Evolutionary conservation across 1,140 invertebrate species (phyloP).

Genomic region (Chrysomallon squamiferum): DNA sequence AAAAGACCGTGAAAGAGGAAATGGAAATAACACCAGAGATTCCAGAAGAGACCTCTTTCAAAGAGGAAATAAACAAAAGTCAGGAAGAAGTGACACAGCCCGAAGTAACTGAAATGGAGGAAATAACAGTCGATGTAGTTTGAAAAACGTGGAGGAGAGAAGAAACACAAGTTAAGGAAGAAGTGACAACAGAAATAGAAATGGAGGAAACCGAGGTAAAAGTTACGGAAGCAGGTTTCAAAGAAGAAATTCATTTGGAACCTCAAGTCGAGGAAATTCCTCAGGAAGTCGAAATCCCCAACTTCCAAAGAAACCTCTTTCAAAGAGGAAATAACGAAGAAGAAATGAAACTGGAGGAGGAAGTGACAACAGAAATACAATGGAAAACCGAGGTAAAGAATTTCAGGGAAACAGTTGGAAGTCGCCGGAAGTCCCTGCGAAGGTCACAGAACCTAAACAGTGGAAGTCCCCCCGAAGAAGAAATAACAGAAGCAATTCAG

Average conservation of each 20-base stretch:
- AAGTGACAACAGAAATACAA: too few relatives aligned
- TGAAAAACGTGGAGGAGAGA: too few relatives aligned
- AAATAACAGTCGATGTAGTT: background rate
- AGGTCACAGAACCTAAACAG: background rate
- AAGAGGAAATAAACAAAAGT: constrained; percentile 6
- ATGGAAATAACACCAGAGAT: constrained; percentile 5
- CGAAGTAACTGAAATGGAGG: background rate
- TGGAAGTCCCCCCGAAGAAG: background rate
- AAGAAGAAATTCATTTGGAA: background rate
- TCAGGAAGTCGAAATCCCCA: background rate
- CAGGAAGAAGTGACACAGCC: constrained; percentile 8
- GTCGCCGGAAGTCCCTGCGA: background rate
- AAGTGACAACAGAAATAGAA: background rate
- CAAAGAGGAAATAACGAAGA: too few relatives aligned
- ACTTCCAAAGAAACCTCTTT: background rate
- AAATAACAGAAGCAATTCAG: background rate
- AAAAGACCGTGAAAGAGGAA: constrained; percentile 13
- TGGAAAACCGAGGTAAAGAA: background rate
- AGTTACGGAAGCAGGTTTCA: background rate
- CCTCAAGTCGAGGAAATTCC: background rate
- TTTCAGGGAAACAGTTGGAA: background rate
- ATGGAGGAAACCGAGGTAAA: background rate
- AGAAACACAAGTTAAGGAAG: too few relatives aligned
- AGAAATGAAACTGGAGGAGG: too few relatives aligned
- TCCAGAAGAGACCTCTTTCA: background rate